These are phyloP conservation scores for Cryptotermes secundus DNA, from an alignment of 1,140 invertebrate species.

Conservation along the genomic window DNA sequence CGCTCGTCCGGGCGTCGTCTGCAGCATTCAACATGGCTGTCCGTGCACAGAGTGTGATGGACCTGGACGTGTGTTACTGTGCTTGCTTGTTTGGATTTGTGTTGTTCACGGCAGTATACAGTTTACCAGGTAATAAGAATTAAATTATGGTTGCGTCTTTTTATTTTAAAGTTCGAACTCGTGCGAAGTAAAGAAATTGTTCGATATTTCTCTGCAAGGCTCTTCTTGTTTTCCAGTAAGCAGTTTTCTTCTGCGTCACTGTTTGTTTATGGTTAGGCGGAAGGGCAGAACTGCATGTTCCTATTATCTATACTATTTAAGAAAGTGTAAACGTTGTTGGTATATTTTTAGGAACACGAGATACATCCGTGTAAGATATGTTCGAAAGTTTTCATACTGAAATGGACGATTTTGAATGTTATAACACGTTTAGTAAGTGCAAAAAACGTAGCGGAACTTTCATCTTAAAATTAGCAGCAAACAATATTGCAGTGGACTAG, in stretches of 20 bases:
- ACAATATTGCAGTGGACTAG: too few species aligned
- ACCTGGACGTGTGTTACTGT: background rate
- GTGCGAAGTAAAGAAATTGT: too few species aligned
- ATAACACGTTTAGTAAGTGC: too few species aligned
- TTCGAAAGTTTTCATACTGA: background rate
- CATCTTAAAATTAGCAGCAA: too few species aligned
- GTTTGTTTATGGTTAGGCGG: too few species aligned
- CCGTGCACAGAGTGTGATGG: background rate
- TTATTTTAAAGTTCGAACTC: background rate
- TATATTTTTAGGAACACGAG: background rate
- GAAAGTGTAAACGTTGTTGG: background rate
- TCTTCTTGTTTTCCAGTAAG: too few species aligned
- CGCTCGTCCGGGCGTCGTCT: background rate
- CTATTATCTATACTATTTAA: too few species aligned
- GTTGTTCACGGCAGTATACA: background rate
- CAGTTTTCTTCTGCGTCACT: too few species aligned
- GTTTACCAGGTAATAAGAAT: background rate
- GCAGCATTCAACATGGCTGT: background rate
- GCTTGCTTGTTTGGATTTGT: background rate
- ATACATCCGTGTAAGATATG: background rate
- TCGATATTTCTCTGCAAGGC: too few species aligned
- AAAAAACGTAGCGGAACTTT: too few species aligned
- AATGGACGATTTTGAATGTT: background rate
- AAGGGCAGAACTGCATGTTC: too few species aligned
- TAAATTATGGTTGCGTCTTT: background rate